Conservation (phyloP, 2,888 invertebrate genomes). For the Sialis fuliginosa region DNA sequence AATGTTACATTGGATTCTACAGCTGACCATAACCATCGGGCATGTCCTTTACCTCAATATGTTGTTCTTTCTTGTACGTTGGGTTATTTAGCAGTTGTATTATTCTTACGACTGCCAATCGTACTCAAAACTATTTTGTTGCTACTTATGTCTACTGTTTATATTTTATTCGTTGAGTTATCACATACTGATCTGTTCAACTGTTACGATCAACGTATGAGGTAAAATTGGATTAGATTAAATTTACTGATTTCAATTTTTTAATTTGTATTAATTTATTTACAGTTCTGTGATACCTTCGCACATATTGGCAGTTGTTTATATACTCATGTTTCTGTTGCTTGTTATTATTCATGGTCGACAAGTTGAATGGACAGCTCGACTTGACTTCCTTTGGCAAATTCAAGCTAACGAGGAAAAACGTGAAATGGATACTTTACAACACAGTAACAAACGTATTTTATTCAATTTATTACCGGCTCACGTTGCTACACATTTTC, state of each 20-base stretch:
- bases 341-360: slow-evolving; percentile 71
- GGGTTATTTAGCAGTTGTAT: slow-evolving; percentile 67
- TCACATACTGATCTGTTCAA: slow-evolving; percentile 66
- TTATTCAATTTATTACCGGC: slow-evolving; percentile 78
- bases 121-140: slow-evolving; percentile 63
- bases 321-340: slow-evolving; percentile 64
- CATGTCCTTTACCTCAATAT: slow-evolving; percentile 74
- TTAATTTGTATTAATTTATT: slow-evolving; percentile 7
- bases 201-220: slow-evolving; percentile 62
- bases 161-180: slow-evolving; percentile 60
- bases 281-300: slow-evolving; percentile 53
- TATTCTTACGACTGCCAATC: slow-evolving; percentile 70
- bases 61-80: slow-evolving; percentile 71
- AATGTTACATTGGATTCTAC: slow-evolving; percentile 30
- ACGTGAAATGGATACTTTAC: slow-evolving; percentile 82
- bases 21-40: slow-evolving; percentile 43
- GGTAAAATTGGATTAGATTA: slow-evolving; percentile 29
- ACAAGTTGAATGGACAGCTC: slow-evolving; percentile 80
- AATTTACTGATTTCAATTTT: slow-evolving; percentile 20
- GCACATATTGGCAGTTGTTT: slow-evolving; percentile 58
- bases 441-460: slow-evolving; percentile 75
- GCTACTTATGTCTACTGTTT: slow-evolving; percentile 60
- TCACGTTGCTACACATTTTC: slow-evolving; percentile 81
- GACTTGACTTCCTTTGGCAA: slow-evolving; percentile 69
- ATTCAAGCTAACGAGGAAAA: slow-evolving; percentile 80